phyloP scores from a whole-genome alignment of 2,113 vertebrate genomes.

The Takifugu flavidus region DNA sequence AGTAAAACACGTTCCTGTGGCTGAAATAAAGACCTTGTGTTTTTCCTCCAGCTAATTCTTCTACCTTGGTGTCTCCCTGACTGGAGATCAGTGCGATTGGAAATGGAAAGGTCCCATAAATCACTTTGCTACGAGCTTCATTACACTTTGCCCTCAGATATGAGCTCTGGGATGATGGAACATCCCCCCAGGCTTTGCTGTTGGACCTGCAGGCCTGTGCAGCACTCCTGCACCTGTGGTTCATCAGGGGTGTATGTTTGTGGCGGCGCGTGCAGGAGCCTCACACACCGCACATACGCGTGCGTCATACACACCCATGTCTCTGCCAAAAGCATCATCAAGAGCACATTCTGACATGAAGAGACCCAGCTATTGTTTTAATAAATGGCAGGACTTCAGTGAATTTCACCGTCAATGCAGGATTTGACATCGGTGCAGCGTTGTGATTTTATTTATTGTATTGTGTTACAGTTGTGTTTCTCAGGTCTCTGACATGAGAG shows the following conservation, averaged over 20 bases:
- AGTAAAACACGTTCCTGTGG: conserved; percentile 1
- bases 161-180: conserved; percentile 36
- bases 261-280: no score
- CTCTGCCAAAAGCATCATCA: no score
- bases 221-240: conserved; percentile 1
- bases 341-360: not conserved
- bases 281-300: no score
- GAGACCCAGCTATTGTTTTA: not conserved
- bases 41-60: conserved; percentile 7
- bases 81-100: conserved; percentile 11
- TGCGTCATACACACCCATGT: no score
- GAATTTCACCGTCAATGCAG: no score
- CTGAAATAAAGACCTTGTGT: conserved; percentile 28
- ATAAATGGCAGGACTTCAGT: no score
- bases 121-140: conserved; percentile 36
- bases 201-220: conserved; percentile 37
- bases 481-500: no score
- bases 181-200: conserved; percentile 33
- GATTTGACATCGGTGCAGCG: no score
- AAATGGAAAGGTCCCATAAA: conserved; percentile 29
- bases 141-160: conserved; percentile 33
- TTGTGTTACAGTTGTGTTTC: no score
- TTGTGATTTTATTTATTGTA: no score
- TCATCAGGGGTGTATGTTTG: not conserved
- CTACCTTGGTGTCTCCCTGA: conserved; percentile 21